Evolutionary conservation across 2,113 vertebrate species (phyloP).

Genomic region (Nannobrachium achirus): DNA sequence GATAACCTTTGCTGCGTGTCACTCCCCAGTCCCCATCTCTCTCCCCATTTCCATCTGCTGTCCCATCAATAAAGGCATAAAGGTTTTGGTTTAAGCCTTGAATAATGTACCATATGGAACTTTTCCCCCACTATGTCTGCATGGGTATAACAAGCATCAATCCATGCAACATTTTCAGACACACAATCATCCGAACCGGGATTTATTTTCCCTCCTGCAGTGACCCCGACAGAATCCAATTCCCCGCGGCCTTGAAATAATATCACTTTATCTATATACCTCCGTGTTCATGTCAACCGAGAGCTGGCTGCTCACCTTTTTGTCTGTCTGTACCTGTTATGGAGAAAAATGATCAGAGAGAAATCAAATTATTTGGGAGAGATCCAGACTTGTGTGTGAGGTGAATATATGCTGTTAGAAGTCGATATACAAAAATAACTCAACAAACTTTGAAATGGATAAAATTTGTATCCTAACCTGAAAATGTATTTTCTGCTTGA

Average conservation of each 20-base stretch:
- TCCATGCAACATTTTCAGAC: no score
- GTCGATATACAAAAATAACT: not conserved
- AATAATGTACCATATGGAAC: not conserved
- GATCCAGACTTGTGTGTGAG: constrained; percentile 6
- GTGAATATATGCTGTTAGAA: not conserved
- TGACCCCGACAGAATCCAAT: not conserved
- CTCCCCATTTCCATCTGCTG: no score
- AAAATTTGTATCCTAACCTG: no score
- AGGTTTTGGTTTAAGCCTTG: no score
- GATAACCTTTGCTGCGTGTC: no score
- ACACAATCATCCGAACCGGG: not conserved
- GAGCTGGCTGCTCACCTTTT: not conserved
- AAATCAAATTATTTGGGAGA: not conserved
- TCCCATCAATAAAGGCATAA: no score
- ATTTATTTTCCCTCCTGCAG: not conserved
- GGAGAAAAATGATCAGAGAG: not conserved
- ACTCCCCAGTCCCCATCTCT: no score
- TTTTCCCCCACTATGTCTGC: constrained; percentile 15
- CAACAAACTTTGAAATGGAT: not conserved
- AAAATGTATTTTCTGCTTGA: no score
- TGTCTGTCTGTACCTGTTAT: not conserved
- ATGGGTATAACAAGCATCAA: no score
- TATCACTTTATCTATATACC: not conserved
- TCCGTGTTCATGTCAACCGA: not conserved
- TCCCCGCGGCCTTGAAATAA: not conserved